Base-by-base conservation (phyloP, 2,797 vertebrate species). In the Cyprinodon diabolis region DNA sequence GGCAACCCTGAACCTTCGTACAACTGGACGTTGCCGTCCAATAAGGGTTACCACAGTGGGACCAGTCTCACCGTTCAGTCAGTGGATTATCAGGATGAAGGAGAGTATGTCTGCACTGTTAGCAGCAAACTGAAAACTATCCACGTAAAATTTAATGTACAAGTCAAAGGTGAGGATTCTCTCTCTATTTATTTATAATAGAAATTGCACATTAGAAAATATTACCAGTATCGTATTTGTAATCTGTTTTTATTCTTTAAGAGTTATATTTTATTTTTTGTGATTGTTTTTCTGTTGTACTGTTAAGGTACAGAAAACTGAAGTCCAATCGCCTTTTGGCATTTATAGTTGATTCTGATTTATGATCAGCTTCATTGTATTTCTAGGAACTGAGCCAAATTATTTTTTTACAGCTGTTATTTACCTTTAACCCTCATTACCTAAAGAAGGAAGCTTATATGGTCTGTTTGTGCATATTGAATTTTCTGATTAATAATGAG, bases 1-100 rank as follows among this genome's bases (percentile, higher is more conserved):
- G 90, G 80, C 45, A 90, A 92, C 74, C 92, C 91, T 37, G 0
- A 1, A 0, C 87, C 91, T n/a, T 52, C 12, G 0, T 92, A 89
- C 74, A 23, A 0, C 17, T 93, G 91, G 90, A 82, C 10, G 0
- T 2, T 0, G 10, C 82, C 84, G 0, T 1, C 0, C 2, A 4
- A 1, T 0, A 6, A 0, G 0, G 0, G 3, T 19, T 0, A 10
- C 30, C 1, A 0, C 72, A 14, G 0, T 0, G 5, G 0, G 68
- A 52, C 25, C 1, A 0, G 75, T 23, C 52, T 84, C 66, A 71
- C 6, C 1, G 35, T 90, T 0, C 0, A 0, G 0, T 66, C 83
- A 25, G 71, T 80, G 0, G 13, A 45, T 0, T 35, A 2, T 12
- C 13, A 19, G 0, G 30, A 89, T n/a, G 0, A 1, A 2, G 88